Evolutionary conservation across 2,113 vertebrate genomes (phyloP).

Genomic region (Dinomys branickii): DNA sequence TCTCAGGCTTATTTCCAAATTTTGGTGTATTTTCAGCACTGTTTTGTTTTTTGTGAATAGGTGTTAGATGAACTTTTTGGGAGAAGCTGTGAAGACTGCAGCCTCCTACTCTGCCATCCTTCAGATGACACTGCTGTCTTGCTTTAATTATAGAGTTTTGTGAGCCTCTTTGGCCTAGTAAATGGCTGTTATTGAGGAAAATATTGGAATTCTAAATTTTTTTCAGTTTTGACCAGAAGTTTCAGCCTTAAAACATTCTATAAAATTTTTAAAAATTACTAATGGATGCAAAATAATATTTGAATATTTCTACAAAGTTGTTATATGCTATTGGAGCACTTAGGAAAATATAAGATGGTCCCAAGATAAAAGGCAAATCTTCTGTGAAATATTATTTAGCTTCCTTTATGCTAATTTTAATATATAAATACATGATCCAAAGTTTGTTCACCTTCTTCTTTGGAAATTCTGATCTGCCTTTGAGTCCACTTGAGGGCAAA

Average conservation of each 20-base stretch:
- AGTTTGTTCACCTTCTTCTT: constrained; percentile 16
- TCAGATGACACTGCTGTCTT: not conserved
- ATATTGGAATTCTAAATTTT: not conserved
- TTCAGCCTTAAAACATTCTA: not conserved
- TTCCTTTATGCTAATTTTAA: not conserved
- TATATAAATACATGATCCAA: not conserved
- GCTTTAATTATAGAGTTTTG: not conserved
- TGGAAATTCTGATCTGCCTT: constrained; percentile 78
- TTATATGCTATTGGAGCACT: not conserved
- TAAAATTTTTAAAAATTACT: not conserved
- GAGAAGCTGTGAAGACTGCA: not conserved
- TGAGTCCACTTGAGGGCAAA: constrained; percentile 88
- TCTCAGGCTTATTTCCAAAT: not conserved
- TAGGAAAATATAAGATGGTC: not conserved
- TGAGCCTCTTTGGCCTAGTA: not conserved
- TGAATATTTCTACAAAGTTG: constrained; percentile 9
- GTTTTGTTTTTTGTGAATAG: not conserved
- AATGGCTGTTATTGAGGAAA: not conserved
- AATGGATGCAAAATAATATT: not conserved
- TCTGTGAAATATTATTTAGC: not conserved
- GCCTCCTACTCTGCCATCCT: not conserved
- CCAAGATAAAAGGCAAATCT: not conserved
- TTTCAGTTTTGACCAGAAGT: not conserved
- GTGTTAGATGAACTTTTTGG: not conserved
- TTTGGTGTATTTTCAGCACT: not conserved